These are phyloP conservation scores for Musca vetustissima DNA, from an alignment of 1,140 invertebrate genomes.

Conservation along the genomic window DNA sequence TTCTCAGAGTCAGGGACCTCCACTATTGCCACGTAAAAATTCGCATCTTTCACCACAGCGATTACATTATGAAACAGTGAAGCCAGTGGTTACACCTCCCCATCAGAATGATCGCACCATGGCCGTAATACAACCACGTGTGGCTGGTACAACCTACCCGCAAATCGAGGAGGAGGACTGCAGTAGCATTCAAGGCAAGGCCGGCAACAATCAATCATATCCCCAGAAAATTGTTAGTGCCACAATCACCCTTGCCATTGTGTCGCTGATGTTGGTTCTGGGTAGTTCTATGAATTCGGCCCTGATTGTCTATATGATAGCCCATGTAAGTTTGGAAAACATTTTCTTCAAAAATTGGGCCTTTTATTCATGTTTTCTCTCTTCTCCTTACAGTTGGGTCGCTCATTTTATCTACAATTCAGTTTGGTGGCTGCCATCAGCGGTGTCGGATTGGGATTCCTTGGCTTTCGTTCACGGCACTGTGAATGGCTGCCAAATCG, in stretches of 20 bases:
- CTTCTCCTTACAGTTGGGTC: slow-evolving; percentile 60
- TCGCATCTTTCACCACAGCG: slow-evolving; percentile 43
- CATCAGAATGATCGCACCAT: slow-evolving; percentile 41
- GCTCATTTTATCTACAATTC: slow-evolving; percentile 70
- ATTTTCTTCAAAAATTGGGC: neutral
- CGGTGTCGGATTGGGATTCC: slow-evolving; percentile 64
- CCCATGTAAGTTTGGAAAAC: slow-evolving; percentile 41
- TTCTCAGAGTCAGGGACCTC: slow-evolving; percentile 38
- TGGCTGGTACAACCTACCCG: slow-evolving; percentile 30
- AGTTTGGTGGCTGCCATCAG: slow-evolving; percentile 68
- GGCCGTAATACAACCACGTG: slow-evolving; percentile 51
- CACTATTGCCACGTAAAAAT: slow-evolving; percentile 52
- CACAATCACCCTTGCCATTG: slow-evolving; percentile 60
- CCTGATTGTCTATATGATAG: slow-evolving; percentile 68
- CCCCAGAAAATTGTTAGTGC: slow-evolving; percentile 56
- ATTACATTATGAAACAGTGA: slow-evolving; percentile 50
- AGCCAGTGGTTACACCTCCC: slow-evolving; percentile 19
- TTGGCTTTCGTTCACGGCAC: slow-evolving; percentile 65
- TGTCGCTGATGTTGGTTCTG: slow-evolving; percentile 65
- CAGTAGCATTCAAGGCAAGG: slow-evolving; percentile 46
- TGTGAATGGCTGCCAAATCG: slow-evolving; percentile 69
- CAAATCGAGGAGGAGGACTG: slow-evolving; percentile 44
- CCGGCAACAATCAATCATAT: slow-evolving; percentile 53
- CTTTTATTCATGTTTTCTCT: too few relatives aligned
- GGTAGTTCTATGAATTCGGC: slow-evolving; percentile 64